Percentiles rank a stretch among this genome's conserved stretches.
Conservation (phyloP, 1,140 invertebrate genomes). For the Ptiloglossa arizonensis region DNA sequence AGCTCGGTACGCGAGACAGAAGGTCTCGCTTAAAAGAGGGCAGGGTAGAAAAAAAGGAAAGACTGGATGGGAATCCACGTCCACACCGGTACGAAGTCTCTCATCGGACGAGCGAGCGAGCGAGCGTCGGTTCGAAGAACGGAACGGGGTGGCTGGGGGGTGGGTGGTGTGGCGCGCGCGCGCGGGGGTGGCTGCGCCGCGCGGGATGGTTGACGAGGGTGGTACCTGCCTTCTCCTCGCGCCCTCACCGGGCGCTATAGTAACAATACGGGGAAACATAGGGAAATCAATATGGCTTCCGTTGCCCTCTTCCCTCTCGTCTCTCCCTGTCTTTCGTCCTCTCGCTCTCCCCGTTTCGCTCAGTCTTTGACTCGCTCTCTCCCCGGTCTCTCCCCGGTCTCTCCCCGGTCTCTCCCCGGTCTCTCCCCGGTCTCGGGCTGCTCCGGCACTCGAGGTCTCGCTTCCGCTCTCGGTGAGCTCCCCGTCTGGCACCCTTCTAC, state of each 20-base stretch:
- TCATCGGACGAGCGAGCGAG: conserved; percentile 68
- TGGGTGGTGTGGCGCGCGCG: too few species aligned
- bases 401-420: too few species aligned
- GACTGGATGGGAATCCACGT: conserved; percentile 65
- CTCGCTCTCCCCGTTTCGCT: conserved; percentile 44
- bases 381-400: conserved; percentile 15
- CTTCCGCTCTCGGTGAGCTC: conserved; percentile 9
- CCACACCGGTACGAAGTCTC: conserved; percentile 69
- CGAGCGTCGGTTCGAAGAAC: conserved; percentile 64
- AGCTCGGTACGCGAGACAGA: conserved; percentile 34
- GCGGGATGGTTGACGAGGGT: conserved; percentile 56
- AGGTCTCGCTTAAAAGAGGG: conserved; percentile 12
- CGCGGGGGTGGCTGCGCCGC: conserved; percentile 59
- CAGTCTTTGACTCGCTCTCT: conserved; percentile 41
- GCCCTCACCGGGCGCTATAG: conserved; percentile 80
- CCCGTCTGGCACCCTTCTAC: conserved; percentile 34
- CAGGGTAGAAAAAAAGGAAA: conserved; percentile 28
- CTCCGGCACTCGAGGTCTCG: neutral
- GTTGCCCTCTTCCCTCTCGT: conserved; percentile 77
- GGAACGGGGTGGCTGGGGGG: conserved; percentile 25
- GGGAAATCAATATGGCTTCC: conserved; percentile 83
- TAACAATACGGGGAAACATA: conserved; percentile 83
- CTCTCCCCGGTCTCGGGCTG: conserved; percentile 15
- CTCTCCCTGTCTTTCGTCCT: conserved; percentile 63
- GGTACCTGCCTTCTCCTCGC: conserved; percentile 75